These are phyloP conservation scores for Nomada ferruginata DNA, from an alignment of 2,888 invertebrate species.

Conservation along the genomic window DNA sequence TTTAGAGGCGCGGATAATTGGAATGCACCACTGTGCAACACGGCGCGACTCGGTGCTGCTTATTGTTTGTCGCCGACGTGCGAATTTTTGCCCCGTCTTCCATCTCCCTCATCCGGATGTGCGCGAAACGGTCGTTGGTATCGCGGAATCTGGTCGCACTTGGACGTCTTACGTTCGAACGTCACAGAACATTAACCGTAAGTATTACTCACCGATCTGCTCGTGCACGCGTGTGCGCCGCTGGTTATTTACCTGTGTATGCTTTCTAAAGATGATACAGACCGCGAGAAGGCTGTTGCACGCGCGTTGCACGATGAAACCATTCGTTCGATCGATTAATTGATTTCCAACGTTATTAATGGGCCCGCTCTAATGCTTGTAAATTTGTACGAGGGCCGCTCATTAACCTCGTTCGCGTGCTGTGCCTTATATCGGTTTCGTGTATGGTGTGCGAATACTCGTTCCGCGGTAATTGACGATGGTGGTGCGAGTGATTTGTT, in stretches of 20 bases:
- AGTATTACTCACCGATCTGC: constrained; percentile 42
- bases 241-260: constrained; percentile 39
- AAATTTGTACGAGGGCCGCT: neutral
- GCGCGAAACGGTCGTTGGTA: constrained; percentile 60
- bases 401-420: constrained; percentile 5
- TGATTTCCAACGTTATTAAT: constrained; percentile 2
- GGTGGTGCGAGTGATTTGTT: neutral
- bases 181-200: constrained; percentile 65
- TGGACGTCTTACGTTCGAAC: constrained; percentile 52
- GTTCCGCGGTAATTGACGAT: neutral
- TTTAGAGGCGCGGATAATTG: constrained; percentile 46
- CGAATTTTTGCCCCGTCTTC: constrained; percentile 45
- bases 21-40: constrained; percentile 55
- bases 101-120: constrained; percentile 55
- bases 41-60: constrained; percentile 25
- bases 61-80: constrained; percentile 49
- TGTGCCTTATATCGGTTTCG: neutral
- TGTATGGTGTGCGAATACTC: neutral
- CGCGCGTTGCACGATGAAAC: constrained; percentile 13
- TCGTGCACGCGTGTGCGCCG: neutral
- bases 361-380: neutral
- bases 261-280: constrained; percentile 59
- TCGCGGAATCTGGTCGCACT: constrained; percentile 63
- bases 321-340: constrained; percentile 19
- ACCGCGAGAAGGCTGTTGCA: neutral